Evolutionary conservation across 2,888 invertebrate species (phyloP), one percentile per base, ranked within the genome.

Genomic region (Lepas anatifera): DNA sequence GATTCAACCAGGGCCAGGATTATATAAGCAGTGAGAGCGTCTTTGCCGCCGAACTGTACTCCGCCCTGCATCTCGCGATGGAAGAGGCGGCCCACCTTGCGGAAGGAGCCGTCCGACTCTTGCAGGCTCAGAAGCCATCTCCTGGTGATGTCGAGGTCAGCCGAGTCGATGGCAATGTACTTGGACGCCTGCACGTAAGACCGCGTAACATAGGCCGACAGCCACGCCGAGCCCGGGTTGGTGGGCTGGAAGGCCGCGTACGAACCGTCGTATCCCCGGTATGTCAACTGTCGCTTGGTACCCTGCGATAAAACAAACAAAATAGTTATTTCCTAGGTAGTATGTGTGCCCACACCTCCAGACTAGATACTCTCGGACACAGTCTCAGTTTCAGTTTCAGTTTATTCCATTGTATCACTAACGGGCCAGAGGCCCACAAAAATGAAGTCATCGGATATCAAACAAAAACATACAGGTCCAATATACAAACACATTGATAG

Each of bases 281-380:
- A 92, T 71, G 86, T 88, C 71, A 92, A 79, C 76, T 92, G 89
- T 13, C 88, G 84, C 76, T 90, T n/a, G 90, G 76, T 89, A 90
- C 3, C 91, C 91, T 85, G 80, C n/a, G n/a, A n/a, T n/a, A n/a
- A n/a, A n/a, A n/a, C n/a, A n/a, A n/a, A n/a, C n/a, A n/a, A n/a
- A n/a, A n/a, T n/a, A n/a, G n/a, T n/a, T n/a, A n/a, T n/a, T n/a
- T n/a, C n/a, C n/a, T n/a, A n/a, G n/a, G n/a, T n/a, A n/a, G n/a
- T n/a, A n/a, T n/a, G n/a, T n/a, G n/a, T n/a, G n/a, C n/a, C n/a
- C n/a, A n/a, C n/a, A n/a, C n/a, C n/a, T n/a, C n/a, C n/a, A n/a
- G n/a, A n/a, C n/a, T n/a, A n/a, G n/a, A n/a, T n/a, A n/a, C n/a
- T n/a, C n/a, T n/a, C n/a, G n/a, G n/a, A n/a, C n/a, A n/a, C n/a